Base-by-base conservation (phyloP, 2,888 invertebrate species). In the Dugesia japonica region DNA sequence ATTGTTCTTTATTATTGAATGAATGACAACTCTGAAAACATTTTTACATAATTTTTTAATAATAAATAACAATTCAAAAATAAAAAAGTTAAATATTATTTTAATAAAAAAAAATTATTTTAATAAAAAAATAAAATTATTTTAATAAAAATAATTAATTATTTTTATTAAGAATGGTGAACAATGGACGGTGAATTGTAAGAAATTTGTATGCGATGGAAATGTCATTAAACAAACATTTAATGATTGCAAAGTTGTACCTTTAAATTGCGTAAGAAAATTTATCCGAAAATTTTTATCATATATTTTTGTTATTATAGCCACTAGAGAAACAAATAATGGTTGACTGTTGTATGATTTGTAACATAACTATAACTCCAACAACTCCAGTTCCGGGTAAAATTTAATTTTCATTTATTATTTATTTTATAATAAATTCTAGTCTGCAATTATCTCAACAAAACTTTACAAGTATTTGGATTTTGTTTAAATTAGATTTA, bases 231-330 rank as follows among this genome's bases (percentile, higher is more conserved):
- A 56, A 23, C 56, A 56, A n/a, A 4, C n/a, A 23, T 56, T 56
- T n/a, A 56, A 56, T n/a, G 56, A 56, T 56, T 56, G 56, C 17
- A 56, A 56, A 56, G 56, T n/a, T 20, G 56, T 56, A 56, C 56
- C 56, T 56, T 7, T 56, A 23, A 56, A 56, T 56, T 56, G 56
- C 56, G 56, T 56, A 56, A 56, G 56, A 20, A 23, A 1, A 13
- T 56, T 4, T 56, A 7, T 23, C 7, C 9, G 38, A 9, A n/a
- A 4, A n/a, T 4, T 20, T 20, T 13, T 56, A 13, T 56, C n/a
- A n/a, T 4, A 4, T 4, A 56, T 7, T 23, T 23, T 4, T 1
- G 1, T 56, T 1, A 9, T 56, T 56, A 4, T 31, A 56, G 56
- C 56, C 56, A 13, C 4, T 20, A 4, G 56, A 56, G 7, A 56